These are phyloP conservation scores for Drosophila macrospina DNA, from an alignment of 2,888 invertebrate species.

Conservation along the genomic window DNA sequence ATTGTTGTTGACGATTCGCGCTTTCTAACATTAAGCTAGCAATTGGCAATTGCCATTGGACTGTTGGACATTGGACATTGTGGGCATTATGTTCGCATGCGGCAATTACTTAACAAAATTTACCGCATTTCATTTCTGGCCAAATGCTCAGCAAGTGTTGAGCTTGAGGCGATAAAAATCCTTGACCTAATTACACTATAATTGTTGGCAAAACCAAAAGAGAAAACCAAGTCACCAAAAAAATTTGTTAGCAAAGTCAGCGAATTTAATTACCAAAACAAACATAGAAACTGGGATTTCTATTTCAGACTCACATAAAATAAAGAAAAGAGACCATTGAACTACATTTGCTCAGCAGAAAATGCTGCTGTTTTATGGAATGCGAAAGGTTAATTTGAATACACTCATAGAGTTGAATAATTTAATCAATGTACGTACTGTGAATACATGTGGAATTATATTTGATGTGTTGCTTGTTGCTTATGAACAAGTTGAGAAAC, in stretches of 20 bases:
- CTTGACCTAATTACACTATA: slow-evolving; percentile 80
- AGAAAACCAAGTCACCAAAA: slow-evolving; percentile 9
- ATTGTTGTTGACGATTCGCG: slow-evolving; percentile 24
- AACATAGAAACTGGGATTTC: slow-evolving; percentile 61
- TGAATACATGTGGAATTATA: slow-evolving; percentile 12
- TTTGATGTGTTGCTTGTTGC: slow-evolving; percentile 2
- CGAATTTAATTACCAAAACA: slow-evolving; percentile 78
- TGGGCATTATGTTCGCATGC: slow-evolving; percentile 69
- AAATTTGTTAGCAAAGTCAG: slow-evolving; percentile 46
- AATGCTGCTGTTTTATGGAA: slow-evolving; percentile 24
- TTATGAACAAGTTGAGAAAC: slow-evolving; percentile 2
- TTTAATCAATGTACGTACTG: slow-evolving; percentile 1
- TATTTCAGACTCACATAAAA: slow-evolving; percentile 38
- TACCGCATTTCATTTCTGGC: slow-evolving; percentile 43
- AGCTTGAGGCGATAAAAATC: slow-evolving; percentile 65
- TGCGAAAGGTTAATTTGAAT: slow-evolving; percentile 51
- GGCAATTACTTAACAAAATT: slow-evolving; percentile 69
- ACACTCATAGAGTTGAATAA: slow-evolving; percentile 9
- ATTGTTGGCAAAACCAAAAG: slow-evolving; percentile 71
- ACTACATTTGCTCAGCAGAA: slow-evolving; percentile 24
- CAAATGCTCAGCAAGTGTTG: slow-evolving; percentile 22
- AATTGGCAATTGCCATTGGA: slow-evolving; percentile 44
- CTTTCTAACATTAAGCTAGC: not conserved
- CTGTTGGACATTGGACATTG: slow-evolving; percentile 28
- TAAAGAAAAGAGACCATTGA: slow-evolving; percentile 25